phyloP scores from a whole-genome alignment of 2,113 vertebrate species.

The Platycercus adscitus region DNA sequence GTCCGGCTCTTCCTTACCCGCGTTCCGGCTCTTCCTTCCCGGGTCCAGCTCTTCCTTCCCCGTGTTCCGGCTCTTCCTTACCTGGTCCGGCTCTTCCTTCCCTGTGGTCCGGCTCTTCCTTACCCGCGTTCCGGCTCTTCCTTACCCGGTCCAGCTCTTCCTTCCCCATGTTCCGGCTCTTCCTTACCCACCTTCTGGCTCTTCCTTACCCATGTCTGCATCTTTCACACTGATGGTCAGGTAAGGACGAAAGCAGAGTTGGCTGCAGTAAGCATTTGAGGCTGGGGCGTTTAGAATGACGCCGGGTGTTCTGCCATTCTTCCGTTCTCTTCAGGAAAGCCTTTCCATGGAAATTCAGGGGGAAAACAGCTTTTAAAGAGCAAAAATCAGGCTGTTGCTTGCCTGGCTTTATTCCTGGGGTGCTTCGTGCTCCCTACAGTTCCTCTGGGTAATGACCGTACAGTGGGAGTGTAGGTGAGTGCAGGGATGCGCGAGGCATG shows the following conservation, averaged over 20 bases:
- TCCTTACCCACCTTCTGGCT: no score
- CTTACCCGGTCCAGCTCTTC: no score
- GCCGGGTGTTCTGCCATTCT: fast-evolving
- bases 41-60: no score
- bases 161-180: no score
- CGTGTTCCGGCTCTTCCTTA: no score
- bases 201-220: neutral
- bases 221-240: fast-evolving
- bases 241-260: neutral
- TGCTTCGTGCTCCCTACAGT: neutral
- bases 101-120: no score
- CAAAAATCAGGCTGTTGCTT: fast-evolving
- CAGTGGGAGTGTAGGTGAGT: fast-evolving
- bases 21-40: no score
- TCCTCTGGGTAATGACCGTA: neutral
- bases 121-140: no score
- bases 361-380: neutral
- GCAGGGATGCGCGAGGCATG: neutral
- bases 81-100: no score
- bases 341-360: neutral
- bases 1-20: no score
- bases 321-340: neutral
- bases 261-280: neutral
- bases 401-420: neutral
- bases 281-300: fast-evolving